Evolutionary conservation across 1,140 invertebrate species (phyloP), one percentile per base, ranked within the genome.

Genomic region (Globodera rostochiensis): DNA sequence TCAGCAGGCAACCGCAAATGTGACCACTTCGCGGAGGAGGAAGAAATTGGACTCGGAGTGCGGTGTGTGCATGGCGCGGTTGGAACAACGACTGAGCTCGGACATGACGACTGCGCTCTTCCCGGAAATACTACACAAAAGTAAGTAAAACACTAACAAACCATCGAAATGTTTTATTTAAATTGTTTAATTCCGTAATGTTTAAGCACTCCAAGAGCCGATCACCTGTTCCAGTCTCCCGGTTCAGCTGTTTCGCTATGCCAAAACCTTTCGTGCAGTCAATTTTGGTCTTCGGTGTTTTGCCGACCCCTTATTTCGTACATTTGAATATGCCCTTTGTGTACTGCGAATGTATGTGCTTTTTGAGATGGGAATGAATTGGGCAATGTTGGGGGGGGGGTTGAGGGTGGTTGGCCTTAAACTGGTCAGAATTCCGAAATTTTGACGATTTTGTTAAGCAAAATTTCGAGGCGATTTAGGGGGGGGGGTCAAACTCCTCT

Each of bases 41-140:
- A 71, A 78, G 47, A 70, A 25, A 50, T 78, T 83, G 19, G 84
- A 86, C 49, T 89, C 87, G 7, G 87, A 88, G 74, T 88, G 88
- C 76, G 87, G 87, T 36, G 83, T 86, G 45, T 88, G 87, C 66
- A 81, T 82, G 64, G 84, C 88, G 45, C 64, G 73, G 60, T 69
- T 81, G 73, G 84, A 85, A n/a, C 50, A 76, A n/a, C 50, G 74
- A 6, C 73, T 84, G 50, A 66, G 80, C 80, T 46, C 80, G 13
- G 71, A 74, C 53, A 57, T 73, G 46, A 79, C 79, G 0, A 78
- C 80, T 5, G 82, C 80, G 13, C 64, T 87, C 19, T 88, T 87
- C 67, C 87, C 86, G 19, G 36, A 74, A 57, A 73, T 82, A 73
- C 53, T 87, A 25, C 81, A 82, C 53, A 81, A 84, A 81, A 81